Conservation (phyloP, 2,888 invertebrate genomes). For the Oligia strigilis region DNA sequence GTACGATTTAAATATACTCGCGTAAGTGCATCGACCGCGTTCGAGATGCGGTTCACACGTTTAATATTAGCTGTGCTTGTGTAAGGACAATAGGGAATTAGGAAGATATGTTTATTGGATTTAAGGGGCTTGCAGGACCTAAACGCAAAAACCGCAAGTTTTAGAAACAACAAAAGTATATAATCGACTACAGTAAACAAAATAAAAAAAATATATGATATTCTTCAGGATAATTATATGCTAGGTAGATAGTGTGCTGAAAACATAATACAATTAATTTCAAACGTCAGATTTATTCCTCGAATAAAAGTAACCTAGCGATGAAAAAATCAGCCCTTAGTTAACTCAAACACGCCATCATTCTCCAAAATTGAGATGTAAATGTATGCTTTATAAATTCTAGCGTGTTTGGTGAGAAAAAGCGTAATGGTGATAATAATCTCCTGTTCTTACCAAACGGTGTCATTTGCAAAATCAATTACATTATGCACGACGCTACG, state of each 20-base stretch:
- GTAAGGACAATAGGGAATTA: constrained; percentile 42
- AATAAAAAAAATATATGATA: no score
- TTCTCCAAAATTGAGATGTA: neutral
- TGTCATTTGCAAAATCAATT: constrained; percentile 46
- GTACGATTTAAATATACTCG: constrained; percentile 82
- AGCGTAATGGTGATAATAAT: constrained; percentile 24
- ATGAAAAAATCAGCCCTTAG: no score
- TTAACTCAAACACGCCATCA: neutral
- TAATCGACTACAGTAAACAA: no score
- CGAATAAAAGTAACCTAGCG: no score
- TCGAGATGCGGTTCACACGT: constrained; percentile 57
- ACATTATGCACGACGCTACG: constrained; percentile 22
- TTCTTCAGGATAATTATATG: no score
- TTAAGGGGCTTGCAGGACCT: neutral
- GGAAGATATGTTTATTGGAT: constrained; percentile 1
- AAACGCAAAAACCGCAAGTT: no score
- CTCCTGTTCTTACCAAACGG: neutral
- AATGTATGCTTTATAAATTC: constrained; percentile 1
- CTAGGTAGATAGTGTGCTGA: no score
- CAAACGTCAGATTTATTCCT: no score
- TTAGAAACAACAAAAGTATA: no score
- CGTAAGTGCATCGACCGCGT: constrained; percentile 80
- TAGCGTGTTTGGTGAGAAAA: constrained; percentile 10
- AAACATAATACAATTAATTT: no score
- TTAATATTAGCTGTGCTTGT: constrained; percentile 32